Evolutionary conservation across 2,888 invertebrate genomes (phyloP), one percentile per base, ranked within the genome.

Genomic region (Eustalomyia histrio): DNA sequence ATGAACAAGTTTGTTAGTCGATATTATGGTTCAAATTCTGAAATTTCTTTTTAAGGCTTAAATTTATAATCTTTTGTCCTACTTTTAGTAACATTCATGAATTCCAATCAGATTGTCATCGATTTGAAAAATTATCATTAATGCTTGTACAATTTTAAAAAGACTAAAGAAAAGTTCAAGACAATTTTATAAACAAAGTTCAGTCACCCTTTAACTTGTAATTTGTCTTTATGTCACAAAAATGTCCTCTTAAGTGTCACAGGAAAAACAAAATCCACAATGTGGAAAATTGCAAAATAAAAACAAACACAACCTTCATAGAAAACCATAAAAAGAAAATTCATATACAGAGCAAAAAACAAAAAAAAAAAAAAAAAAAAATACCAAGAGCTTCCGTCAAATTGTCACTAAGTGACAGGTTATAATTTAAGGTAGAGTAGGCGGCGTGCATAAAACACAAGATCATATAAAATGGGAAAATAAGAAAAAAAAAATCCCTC

Each of bases 201-300:
- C 78, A 81, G 61, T 79, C 71, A 81, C 81, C 78, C 65, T 81
- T 81, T 71, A 81, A 78, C 81, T 71, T 75, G 57, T 61, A 81
- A 81, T 81, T 81, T 81, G 81, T 81, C 81, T 81, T 71, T 71
- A 71, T 75, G 79, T 69, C 79, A 81, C 61, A 67, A 57, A 71
- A 74, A 67, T 79, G 81, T 81, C 81, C 81, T 71, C 67, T 63
- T 71, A 81, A 81, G 78, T 81, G 79, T 79, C 81, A 78, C 12
- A 24, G 52, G n/a, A 72, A 63, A 24, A 50, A 55, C 43, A 21
- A 47, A 43, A 61, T 14, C 61, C 43, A 6, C 64, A 52, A 7
- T 33, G 52, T 17, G 12, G 50, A 52, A 72, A 81, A 57, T 50
- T 29, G 61, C 43, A 60, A 68, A 29, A 29, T 53, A 60, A 68